These are phyloP conservation scores for Harpalus rufipes DNA, from an alignment of 2,888 invertebrate genomes.

Conservation along the genomic window DNA sequence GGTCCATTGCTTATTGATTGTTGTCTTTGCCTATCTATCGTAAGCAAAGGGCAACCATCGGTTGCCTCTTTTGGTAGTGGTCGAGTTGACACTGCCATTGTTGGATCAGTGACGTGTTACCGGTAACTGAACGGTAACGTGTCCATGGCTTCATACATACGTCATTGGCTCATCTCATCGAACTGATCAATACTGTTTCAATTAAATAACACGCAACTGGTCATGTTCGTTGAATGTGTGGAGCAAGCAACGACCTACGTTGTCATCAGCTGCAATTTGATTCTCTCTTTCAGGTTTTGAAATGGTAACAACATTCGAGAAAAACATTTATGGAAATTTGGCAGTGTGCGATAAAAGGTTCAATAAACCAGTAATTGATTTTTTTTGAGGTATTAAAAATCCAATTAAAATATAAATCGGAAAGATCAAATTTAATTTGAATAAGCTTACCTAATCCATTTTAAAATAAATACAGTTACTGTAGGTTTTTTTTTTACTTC, in stretches of 20 bases:
- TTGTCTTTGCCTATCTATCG: too few relatives aligned
- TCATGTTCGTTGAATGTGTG: constrained; percentile 50
- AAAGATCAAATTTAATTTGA: too few relatives aligned
- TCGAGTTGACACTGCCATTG: neutral
- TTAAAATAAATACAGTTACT: too few relatives aligned
- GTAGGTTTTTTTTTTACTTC: too few relatives aligned
- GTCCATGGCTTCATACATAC: constrained; percentile 50
- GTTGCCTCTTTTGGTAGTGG: neutral
- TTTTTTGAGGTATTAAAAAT: too few relatives aligned
- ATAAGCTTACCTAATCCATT: too few relatives aligned
- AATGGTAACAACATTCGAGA: too few relatives aligned
- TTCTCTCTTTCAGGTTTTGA: neutral
- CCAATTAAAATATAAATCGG: too few relatives aligned
- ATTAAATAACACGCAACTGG: constrained; percentile 66
- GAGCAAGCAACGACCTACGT: constrained; percentile 40
- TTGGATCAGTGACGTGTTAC: constrained; percentile 2
- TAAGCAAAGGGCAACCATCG: neutral
- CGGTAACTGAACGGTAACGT: constrained; percentile 14
- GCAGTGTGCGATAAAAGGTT: too few relatives aligned
- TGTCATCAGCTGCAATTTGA: neutral
- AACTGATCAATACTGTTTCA: constrained; percentile 66
- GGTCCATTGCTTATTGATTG: too few relatives aligned
- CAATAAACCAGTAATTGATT: too few relatives aligned
- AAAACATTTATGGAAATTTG: too few relatives aligned
- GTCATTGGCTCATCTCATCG: constrained; percentile 62